Conservation (phyloP, 2,797 vertebrate genomes). For the Pangasius djambal region DNA sequence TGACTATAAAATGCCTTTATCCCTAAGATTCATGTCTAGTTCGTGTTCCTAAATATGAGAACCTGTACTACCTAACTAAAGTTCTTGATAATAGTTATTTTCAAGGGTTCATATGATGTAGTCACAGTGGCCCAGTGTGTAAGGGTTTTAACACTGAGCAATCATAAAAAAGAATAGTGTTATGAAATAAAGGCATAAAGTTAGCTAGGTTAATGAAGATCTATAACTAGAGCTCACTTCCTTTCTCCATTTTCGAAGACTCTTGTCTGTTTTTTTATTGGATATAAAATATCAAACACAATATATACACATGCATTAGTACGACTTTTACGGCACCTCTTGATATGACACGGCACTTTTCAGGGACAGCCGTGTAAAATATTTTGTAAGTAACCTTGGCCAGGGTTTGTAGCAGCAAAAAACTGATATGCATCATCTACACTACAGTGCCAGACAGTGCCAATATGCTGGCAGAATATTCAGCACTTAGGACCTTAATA, state of each 20-base stretch:
- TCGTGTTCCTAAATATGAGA: neutral
- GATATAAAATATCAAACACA: neutral
- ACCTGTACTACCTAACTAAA: neutral
- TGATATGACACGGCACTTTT: neutral
- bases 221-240: neutral
- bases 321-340: neutral
- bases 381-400: conserved; percentile 22
- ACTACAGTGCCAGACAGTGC: neutral
- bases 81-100: neutral
- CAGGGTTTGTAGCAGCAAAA: neutral
- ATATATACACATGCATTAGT: neutral
- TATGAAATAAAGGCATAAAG: neutral
- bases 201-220: neutral
- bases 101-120: neutral
- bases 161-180: neutral
- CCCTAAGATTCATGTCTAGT: neutral
- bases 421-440: conserved; percentile 1
- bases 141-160: neutral
- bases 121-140: neutral
- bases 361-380: neutral
- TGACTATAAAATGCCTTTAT: neutral
- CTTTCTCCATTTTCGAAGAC: neutral
- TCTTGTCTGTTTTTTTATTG: neutral
- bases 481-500: neutral
- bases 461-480: conserved; percentile 8